A percentile compares a stretch with the other conserved stretches of the same genome.
Evolutionary conservation across 2,797 vertebrate genomes (phyloP).

Genomic region (Lycodopsis pacificus): DNA sequence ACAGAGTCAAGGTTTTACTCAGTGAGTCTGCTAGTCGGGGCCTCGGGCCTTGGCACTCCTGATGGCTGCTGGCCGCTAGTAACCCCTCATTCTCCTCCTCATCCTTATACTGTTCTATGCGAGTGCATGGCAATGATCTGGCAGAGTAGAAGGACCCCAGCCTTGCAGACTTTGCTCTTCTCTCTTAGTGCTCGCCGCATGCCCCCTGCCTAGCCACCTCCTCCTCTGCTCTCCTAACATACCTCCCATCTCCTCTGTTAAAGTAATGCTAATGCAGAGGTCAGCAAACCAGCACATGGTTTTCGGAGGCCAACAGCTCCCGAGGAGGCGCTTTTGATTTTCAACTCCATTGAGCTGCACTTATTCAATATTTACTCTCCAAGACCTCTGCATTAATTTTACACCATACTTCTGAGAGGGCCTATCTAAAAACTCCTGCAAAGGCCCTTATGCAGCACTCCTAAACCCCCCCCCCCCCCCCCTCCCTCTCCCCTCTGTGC

Average conservation of each 20-base stretch:
- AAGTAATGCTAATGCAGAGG: slow-evolving; percentile 85
- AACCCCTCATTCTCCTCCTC: slow-evolving; percentile 64
- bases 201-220: slow-evolving; percentile 31
- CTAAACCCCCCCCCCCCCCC: slow-evolving; percentile 32
- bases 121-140: slow-evolving; percentile 51
- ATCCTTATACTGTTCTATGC: slow-evolving; percentile 43
- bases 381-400: slow-evolving; percentile 84
- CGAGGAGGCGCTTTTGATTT: slow-evolving; percentile 82
- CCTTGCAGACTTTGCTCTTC: slow-evolving; percentile 64
- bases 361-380: slow-evolving; percentile 86
- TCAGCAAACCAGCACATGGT: slow-evolving; percentile 73
- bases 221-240: slow-evolving; percentile 55
- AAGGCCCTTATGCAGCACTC: slow-evolving; percentile 68
- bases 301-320: slow-evolving; percentile 81
- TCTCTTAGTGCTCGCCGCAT: slow-evolving; percentile 49
- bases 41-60: slow-evolving; percentile 79
- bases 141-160: slow-evolving; percentile 63
- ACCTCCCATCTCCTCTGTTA: slow-evolving; percentile 74
- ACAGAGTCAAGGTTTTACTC: slow-evolving; percentile 79
- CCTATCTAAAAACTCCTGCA: slow-evolving; percentile 56
- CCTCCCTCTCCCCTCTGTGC: slow-evolving; percentile 52
- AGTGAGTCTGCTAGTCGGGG: slow-evolving; percentile 69
- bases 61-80: slow-evolving; percentile 73
- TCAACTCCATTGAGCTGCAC: slow-evolving; percentile 80
- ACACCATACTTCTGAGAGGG: slow-evolving; percentile 75